phyloP scores from a whole-genome alignment of 2,113 vertebrate genomes.

The Tupaia tana region DNA sequence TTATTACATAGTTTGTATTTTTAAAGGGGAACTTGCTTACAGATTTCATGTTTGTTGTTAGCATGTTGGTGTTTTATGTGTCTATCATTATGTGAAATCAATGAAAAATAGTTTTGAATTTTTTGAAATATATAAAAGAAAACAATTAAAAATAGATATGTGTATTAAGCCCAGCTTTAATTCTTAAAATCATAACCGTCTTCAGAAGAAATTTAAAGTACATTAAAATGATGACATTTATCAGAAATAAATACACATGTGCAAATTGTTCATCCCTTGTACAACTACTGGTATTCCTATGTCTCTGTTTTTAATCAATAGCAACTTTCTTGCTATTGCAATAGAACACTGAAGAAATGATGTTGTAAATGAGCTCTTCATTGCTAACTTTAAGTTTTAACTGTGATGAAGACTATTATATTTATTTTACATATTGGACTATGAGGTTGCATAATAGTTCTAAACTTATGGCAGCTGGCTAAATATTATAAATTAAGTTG shows the following conservation, averaged over 20 bases:
- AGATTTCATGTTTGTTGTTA: slow-evolving; percentile 28
- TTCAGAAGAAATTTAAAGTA: slow-evolving; percentile 44
- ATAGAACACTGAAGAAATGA: slow-evolving; percentile 54
- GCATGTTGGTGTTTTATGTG: slow-evolving; percentile 20
- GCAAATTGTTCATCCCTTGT: slow-evolving; percentile 16
- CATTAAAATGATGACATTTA: slow-evolving; percentile 56
- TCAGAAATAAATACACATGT: slow-evolving; percentile 22
- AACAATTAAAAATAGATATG: slow-evolving; percentile 59
- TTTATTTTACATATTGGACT: slow-evolving; percentile 10
- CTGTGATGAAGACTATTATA: slow-evolving; percentile 35
- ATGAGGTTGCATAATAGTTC: neutral
- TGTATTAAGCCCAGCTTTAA: slow-evolving; percentile 43
- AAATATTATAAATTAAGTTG: slow-evolving; percentile 13
- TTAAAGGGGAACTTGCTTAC: slow-evolving; percentile 13
- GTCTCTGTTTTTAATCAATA: slow-evolving; percentile 60
- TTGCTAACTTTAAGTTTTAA: slow-evolving; percentile 41
- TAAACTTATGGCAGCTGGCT: neutral
- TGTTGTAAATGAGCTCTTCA: slow-evolving; percentile 41
- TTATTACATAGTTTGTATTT: slow-evolving; percentile 32
- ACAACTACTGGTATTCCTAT: slow-evolving; percentile 32
- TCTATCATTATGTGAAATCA: slow-evolving; percentile 9
- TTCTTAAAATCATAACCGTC: slow-evolving; percentile 35
- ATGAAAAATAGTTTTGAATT: slow-evolving; percentile 53
- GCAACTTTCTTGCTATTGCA: slow-evolving; percentile 57
- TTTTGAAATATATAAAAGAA: slow-evolving; percentile 53